A percentile compares a stretch with the other conserved stretches of the same genome.
phyloP scores from a whole-genome alignment of 2,797 vertebrate species.

The Artibeus lituratus region DNA sequence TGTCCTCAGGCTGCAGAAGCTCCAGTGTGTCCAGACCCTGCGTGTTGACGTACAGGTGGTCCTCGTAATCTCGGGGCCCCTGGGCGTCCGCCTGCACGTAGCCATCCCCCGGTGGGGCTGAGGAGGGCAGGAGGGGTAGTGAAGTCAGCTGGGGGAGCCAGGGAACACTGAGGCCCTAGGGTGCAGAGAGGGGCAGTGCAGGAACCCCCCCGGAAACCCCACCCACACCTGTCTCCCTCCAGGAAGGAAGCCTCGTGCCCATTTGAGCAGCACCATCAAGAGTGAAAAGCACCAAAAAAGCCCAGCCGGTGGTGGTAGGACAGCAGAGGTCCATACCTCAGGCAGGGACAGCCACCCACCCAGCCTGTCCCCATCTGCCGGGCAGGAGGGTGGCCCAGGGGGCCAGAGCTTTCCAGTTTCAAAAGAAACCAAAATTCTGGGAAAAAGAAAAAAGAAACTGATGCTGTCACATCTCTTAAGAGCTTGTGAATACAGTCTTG shows the following conservation, averaged over 20 bases:
- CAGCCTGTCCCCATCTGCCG: neutral
- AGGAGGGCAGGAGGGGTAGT: rapidly evolving
- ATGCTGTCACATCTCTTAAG: neutral
- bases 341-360: neutral
- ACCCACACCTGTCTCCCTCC: neutral
- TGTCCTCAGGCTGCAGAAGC: constrained; percentile 78
- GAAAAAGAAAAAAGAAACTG: neutral
- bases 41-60: constrained; percentile 97
- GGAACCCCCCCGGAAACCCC: neutral
- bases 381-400: neutral
- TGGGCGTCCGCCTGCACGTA: constrained; percentile 92
- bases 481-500: rapidly evolving
- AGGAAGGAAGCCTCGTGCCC: neutral
- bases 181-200: neutral
- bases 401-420: neutral
- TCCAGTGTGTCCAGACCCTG: constrained; percentile 88
- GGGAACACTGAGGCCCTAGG: neutral
- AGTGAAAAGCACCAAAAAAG: neutral
- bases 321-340: neutral
- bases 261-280: too few species aligned
- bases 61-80: constrained; percentile 90
- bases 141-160: neutral
- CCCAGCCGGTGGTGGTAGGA: too few species aligned
- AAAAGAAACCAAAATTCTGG: neutral
- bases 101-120: constrained; percentile 88